Evolutionary conservation across 2,888 invertebrate genomes (phyloP), one percentile per base, ranked within the genome.

Genomic region (Dryobota labecula): DNA sequence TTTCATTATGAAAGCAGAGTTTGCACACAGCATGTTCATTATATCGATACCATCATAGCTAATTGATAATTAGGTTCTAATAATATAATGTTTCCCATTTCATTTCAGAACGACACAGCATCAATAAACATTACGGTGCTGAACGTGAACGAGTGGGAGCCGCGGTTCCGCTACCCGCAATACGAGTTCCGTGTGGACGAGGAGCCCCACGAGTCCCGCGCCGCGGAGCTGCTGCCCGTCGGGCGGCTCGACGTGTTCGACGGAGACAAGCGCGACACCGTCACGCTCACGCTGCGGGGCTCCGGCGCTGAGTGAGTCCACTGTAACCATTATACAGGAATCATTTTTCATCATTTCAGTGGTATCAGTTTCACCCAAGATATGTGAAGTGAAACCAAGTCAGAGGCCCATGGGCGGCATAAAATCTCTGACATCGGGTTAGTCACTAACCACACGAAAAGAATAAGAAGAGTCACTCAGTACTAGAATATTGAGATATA

Each of bases 71-170:
- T 41, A 51, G 18, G 11, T 54, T n/a, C n/a, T 36, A 36, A 15
- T 38, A 57, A 8, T 56, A 33, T 20, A 27, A 41, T 27, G 7
- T 58, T 41, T 58, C 1, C 8, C 27, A 43, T 41, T 60, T 49
- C 18, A 36, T 92, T 94, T 2, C 93, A 98, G 98, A 98, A 98
- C 92, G 98, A 98, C 91, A 98, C 98, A 0, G 97, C 98, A 0
- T 96, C 97, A 11, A 97, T 99, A 5, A 98, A 98, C 87, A 96
- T 99, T 41, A 97, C 98, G 1, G 98, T 99, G 24, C 95, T 97
- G 84, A 98, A 99, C 91, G 98, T 98, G 13, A 99, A 99, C 94
- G 99, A 99, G 91, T 99, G 99, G 98, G 98, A 98, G 92, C 99
- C 99, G 0, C 96, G 98, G 70, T 99, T 99, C 95, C 97, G 98